phyloP scores from a whole-genome alignment of 2,797 vertebrate genomes.

The Acridotheres tristis region DNA sequence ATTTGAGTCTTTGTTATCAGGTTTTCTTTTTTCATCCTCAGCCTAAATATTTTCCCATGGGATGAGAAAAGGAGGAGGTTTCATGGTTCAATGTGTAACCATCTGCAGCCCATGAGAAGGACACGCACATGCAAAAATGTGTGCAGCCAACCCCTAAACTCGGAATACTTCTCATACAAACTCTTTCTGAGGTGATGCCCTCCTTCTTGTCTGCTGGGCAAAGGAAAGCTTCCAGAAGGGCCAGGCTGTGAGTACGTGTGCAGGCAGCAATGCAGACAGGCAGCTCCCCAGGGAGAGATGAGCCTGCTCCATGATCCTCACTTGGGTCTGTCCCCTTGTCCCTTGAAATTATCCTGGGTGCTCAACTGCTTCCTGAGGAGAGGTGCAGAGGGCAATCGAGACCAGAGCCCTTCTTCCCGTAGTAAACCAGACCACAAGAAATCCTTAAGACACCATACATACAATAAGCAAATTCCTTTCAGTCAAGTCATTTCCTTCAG shows the following conservation, averaged over 20 bases:
- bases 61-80: background rate
- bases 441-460: background rate
- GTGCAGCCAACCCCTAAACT: background rate
- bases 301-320: background rate
- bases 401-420: background rate
- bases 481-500: background rate
- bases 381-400: background rate
- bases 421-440: background rate
- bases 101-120: background rate
- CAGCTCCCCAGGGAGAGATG: background rate
- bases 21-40: background rate
- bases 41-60: background rate
- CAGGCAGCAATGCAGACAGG: background rate
- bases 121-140: rapidly evolving
- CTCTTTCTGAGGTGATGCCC: background rate
- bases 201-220: background rate
- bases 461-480: background rate
- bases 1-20: background rate
- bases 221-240: background rate
- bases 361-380: background rate
- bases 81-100: background rate
- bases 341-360: background rate
- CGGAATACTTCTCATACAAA: background rate
- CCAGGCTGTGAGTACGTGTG: rapidly evolving
- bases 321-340: background rate